Percentiles rank a stretch among this genome's conserved stretches.
Conservation (phyloP, 1,140 invertebrate species). For the Listronotus bonariensis region DNA sequence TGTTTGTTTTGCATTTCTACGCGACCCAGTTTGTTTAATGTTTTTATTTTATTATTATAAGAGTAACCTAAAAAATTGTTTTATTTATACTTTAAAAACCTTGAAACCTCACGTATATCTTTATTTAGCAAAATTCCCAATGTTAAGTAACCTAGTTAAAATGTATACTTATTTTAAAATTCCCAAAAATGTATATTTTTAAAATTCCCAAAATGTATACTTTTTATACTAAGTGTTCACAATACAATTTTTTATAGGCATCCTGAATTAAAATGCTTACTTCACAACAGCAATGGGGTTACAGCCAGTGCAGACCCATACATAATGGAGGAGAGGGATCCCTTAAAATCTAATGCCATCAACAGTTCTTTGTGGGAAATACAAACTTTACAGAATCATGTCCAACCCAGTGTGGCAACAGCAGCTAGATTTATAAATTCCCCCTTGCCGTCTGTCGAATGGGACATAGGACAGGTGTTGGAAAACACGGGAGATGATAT, state of each 20-base stretch:
- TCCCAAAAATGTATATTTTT: too few species aligned
- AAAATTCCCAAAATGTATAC: too few species aligned
- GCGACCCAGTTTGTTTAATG: too few species aligned
- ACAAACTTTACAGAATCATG: conserved; percentile 73
- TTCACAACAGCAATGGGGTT: conserved; percentile 64
- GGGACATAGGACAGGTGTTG: conserved; percentile 62
- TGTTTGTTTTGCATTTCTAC: too few species aligned
- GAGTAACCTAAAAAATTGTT: too few species aligned
- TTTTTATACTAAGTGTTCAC: too few species aligned
- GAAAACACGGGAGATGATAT: conserved; percentile 57
- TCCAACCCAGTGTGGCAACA: conserved; percentile 71
- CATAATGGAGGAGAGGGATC: conserved; percentile 78
- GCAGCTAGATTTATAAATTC: conserved; percentile 71
- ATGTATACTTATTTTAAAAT: too few species aligned
- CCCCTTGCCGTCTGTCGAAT: conserved; percentile 69
- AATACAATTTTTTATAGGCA: conserved; percentile 62
- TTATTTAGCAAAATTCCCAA: too few species aligned
- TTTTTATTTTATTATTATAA: too few species aligned
- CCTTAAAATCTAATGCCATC: conserved; percentile 75
- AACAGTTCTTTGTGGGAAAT: conserved; percentile 93
- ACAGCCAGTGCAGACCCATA: conserved; percentile 77
- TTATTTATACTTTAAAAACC: too few species aligned
- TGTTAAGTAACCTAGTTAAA: too few species aligned
- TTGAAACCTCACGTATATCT: too few species aligned
- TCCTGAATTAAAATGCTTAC: conserved; percentile 77